These are phyloP conservation scores for Solenopsis fugax DNA, from an alignment of 1,140 invertebrate species.

Conservation along the genomic window DNA sequence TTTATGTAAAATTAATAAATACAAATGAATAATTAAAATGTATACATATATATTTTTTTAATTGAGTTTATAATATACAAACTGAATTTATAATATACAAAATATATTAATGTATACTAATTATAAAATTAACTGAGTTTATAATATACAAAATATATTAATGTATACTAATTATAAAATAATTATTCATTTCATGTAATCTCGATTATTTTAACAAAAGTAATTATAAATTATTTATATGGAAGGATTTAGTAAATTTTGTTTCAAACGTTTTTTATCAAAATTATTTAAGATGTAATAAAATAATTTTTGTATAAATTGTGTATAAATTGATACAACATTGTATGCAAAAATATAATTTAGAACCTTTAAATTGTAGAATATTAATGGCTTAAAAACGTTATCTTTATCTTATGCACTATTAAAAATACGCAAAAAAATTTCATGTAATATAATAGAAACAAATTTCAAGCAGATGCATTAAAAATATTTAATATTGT, in stretches of 20 bases:
- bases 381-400: not conserved
- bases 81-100: too few species aligned
- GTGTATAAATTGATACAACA: not conserved
- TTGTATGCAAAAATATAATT: not conserved
- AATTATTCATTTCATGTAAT: not conserved
- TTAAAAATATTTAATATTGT: too few species aligned
- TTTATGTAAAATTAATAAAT: not conserved
- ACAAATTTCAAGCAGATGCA: too few species aligned
- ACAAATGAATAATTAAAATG: not conserved
- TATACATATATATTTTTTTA: not conserved
- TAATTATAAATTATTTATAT: not conserved
- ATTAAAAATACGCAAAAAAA: too few species aligned
- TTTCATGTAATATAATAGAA: too few species aligned
- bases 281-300: not conserved
- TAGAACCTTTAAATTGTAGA: not conserved
- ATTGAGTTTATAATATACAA: too few species aligned
- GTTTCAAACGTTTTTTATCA: not conserved
- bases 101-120: not conserved
- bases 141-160: not conserved
- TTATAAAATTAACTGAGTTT: not conserved
- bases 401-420: not conserved
- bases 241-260: not conserved
- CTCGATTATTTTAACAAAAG: not conserved
- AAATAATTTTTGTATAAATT: not conserved
- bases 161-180: not conserved